These are phyloP conservation scores for Crematogaster levior DNA, from an alignment of 2,888 invertebrate genomes.

Conservation along the genomic window DNA sequence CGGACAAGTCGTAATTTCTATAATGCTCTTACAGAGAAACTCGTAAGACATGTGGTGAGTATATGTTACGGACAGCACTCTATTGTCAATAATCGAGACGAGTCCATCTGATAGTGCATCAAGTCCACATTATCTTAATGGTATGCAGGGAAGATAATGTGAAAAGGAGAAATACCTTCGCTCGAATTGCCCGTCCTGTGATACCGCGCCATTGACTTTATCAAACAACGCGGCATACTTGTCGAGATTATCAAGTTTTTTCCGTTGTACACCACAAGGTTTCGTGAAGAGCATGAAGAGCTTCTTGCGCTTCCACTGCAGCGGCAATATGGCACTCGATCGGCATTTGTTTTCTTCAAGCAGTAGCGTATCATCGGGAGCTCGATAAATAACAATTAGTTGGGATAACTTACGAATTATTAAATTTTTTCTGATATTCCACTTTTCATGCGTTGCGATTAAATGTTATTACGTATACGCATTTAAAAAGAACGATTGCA, in stretches of 20 bases:
- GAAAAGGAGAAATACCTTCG: conserved; percentile 71
- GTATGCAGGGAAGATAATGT: conserved; percentile 3
- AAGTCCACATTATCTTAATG: conserved; percentile 51
- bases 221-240: conserved; percentile 81
- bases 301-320: not conserved
- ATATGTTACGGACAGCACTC: not conserved
- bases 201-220: conserved; percentile 81
- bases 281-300: not conserved
- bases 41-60: not conserved
- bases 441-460: not conserved
- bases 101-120: conserved; percentile 12
- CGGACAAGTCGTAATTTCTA: not conserved
- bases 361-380: conserved; percentile 41
- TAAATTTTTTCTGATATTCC: not conserved
- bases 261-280: not conserved
- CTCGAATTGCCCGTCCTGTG: conserved; percentile 61
- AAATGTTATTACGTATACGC: not conserved
- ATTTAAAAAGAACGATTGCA: not conserved
- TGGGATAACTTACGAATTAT: not conserved
- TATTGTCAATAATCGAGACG: not conserved
- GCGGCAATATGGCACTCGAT: conserved; percentile 56
- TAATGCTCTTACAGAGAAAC: not conserved
- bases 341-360: conserved; percentile 61
- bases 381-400: not conserved
- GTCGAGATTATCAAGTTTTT: conserved; percentile 1